Evolutionary conservation across 2,797 vertebrate genomes (phyloP).

Genomic region (Gallinago nigripennis): DNA sequence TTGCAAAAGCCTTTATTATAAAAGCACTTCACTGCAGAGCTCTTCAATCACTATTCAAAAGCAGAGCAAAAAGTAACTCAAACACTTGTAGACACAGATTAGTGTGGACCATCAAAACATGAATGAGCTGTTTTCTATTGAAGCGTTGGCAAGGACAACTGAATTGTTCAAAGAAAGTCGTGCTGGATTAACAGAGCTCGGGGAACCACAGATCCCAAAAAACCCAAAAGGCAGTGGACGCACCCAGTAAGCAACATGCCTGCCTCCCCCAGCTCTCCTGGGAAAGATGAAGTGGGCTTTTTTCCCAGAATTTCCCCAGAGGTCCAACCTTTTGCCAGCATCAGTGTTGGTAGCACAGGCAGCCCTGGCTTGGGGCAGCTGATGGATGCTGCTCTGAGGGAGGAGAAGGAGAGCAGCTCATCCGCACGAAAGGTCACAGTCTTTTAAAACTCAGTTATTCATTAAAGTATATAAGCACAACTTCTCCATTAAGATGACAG

Average conservation of each 20-base stretch:
- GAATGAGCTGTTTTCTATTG: background rate
- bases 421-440: fast-evolving
- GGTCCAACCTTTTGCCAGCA: background rate
- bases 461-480: background rate
- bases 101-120: background rate
- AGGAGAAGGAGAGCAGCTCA: background rate
- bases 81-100: background rate
- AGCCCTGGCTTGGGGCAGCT: background rate
- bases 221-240: background rate
- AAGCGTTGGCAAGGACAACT: background rate
- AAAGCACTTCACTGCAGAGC: background rate
- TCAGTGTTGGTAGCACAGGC: fast-evolving
- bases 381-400: background rate
- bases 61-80: background rate
- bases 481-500: fast-evolving
- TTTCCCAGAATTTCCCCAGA: background rate
- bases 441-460: background rate
- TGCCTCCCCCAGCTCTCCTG: background rate
- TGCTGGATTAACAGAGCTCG: background rate
- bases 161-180: background rate
- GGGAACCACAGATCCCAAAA: background rate
- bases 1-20: background rate
- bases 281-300: background rate
- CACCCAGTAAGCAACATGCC: fast-evolving
- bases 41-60: background rate